Evolutionary conservation across 2,113 vertebrate genomes (phyloP).

Genomic region (Forbesichthys agassizii): DNA sequence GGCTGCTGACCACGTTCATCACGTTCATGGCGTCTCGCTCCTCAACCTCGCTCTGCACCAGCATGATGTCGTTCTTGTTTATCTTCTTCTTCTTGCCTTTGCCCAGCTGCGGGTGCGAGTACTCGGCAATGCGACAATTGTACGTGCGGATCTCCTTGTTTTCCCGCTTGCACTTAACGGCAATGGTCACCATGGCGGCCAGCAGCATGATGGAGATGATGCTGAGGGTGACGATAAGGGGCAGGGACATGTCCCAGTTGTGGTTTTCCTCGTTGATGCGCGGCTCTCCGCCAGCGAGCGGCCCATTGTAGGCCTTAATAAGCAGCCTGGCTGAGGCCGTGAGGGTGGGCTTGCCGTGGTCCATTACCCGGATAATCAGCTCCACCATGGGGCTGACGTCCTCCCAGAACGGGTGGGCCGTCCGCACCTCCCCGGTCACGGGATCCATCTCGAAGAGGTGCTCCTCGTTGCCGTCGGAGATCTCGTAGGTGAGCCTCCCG

Average conservation of each 20-base stretch:
- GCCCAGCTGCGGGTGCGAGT: constrained; percentile 95
- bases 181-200: constrained; percentile 97
- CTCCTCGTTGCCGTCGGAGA: constrained; percentile 95
- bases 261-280: constrained; percentile 89
- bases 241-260: constrained; percentile 96
- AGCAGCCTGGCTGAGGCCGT: constrained; percentile 93
- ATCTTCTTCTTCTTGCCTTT: constrained; percentile 98
- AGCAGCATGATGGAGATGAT: constrained; percentile 96
- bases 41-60: constrained; percentile 98
- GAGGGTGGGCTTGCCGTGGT: constrained; percentile 94
- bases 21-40: constrained; percentile 99
- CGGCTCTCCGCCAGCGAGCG: constrained; percentile 87
- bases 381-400: constrained; percentile 91
- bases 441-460: constrained; percentile 96
- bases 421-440: constrained; percentile 91
- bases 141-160: constrained; percentile 99
- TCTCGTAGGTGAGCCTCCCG: constrained; percentile 94
- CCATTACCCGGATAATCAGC: constrained; percentile 93
- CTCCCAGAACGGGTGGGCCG: constrained; percentile 93
- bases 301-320: constrained; percentile 89
- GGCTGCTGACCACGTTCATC: constrained; percentile 99
- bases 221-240: constrained; percentile 94
- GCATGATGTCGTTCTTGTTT: constrained; percentile 98
- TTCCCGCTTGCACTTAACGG: constrained; percentile 95
- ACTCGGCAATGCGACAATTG: constrained; percentile 98